Evolutionary conservation across 2,113 vertebrate genomes (phyloP), one percentile per base, ranked within the genome.

Genomic region (Physeter macrocephalus): DNA sequence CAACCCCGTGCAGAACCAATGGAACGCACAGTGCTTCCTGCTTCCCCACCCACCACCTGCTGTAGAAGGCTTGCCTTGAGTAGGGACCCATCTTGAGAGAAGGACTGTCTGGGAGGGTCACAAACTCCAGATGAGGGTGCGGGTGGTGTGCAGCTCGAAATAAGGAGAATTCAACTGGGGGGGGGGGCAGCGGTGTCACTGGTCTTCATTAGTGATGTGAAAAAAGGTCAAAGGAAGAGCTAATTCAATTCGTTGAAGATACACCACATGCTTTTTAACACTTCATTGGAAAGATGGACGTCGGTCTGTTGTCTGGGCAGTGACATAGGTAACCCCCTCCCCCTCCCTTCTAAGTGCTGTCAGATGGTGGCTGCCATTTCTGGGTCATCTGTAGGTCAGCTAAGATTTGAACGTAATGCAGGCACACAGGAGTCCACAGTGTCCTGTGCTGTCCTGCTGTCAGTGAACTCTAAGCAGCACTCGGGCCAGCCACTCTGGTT

Each of bases 131-230:
- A 92, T 52, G 52, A 85, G 57, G 41, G 61, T 17, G 34, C 29
- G 71, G 67, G 64, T 80, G 43, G 90, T 64, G 21, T 64, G 36
- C 83, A 86, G 64, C 87, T 77, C 66, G 94, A 87, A 90, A 77
- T 7, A 46, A 71, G 96, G 66, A 90, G 49, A 96, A 97, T 97
- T 96, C 69, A 72, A 95, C 95, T 90, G 96, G 92, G 71, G 49
- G 46, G 74, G 18, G 80, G n/a, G n/a, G n/a, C n/a, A n/a, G n/a
- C n/a, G n/a, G 27, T 14, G 64, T 92, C 74, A 0, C 52, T 72
- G 93, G 85, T 93, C 94, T 96, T 95, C 94, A 77, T 95, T 84
- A 95, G 87, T 7, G 21, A 96, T 66, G 54, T 80, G 89, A 10
- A 27, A 71, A 66, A 77, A 34, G 36, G 93, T 89, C 95, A 80